These are phyloP conservation scores for Puffinus mauretanicus DNA, from an alignment of 2,113 vertebrate species.

Conservation along the genomic window DNA sequence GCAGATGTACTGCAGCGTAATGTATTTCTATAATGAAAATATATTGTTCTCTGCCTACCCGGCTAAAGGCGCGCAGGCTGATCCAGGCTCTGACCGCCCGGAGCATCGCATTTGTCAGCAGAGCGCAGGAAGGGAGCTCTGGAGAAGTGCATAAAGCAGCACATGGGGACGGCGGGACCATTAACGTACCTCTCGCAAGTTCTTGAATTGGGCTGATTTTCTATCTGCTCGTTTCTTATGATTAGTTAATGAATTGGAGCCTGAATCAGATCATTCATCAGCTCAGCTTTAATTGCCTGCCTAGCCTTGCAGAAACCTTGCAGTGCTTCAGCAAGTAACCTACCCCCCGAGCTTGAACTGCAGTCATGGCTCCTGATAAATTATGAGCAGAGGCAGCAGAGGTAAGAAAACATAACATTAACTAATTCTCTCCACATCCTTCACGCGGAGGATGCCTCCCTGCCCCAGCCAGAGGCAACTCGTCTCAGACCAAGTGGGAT, in stretches of 20 bases:
- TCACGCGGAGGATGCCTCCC: neutral
- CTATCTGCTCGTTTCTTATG: neutral
- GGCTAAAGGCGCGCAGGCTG: neutral
- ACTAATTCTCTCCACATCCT: neutral
- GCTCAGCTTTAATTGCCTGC: neutral
- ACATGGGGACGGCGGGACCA: neutral
- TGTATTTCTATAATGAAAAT: neutral
- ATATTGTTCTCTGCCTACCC: neutral
- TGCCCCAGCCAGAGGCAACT: neutral
- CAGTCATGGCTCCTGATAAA: neutral
- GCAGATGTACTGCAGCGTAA: neutral
- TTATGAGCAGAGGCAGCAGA: neutral
- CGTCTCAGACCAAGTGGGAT: rapidly evolving
- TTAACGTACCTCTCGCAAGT: neutral
- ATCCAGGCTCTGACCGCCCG: rapidly evolving
- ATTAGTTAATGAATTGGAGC: neutral
- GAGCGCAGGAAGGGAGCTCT: neutral
- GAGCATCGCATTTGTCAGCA: no score
- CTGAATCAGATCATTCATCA: neutral
- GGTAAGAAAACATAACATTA: neutral
- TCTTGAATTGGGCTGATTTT: neutral
- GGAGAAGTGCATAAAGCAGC: neutral
- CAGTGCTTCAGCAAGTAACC: neutral
- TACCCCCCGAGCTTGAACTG: neutral
- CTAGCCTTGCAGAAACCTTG: neutral